Conservation (phyloP, 2,888 invertebrate species). For the Erpobdella octoculata region DNA sequence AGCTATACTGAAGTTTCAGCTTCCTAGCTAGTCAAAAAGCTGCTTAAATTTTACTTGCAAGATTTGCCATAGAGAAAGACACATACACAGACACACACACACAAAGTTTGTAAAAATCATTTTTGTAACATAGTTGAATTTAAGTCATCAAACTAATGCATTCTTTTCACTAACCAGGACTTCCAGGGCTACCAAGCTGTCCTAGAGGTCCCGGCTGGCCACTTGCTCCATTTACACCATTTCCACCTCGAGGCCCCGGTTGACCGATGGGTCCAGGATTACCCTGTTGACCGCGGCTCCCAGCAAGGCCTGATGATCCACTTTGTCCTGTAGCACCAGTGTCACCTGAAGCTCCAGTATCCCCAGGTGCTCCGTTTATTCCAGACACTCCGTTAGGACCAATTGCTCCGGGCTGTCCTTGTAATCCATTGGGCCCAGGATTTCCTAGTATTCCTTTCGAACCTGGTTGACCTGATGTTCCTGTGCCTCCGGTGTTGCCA, state of each 20-base stretch:
- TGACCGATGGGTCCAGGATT: conserved; percentile 3
- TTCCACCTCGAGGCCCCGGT: background rate
- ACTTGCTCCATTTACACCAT: background rate
- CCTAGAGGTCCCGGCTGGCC: background rate
- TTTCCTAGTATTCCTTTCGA: conserved; percentile 9
- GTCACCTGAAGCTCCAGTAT: conserved; percentile 9
- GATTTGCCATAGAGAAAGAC: no score
- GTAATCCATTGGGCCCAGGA: conserved; percentile 4
- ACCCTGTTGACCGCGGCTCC: conserved; percentile 25
- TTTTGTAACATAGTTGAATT: no score
- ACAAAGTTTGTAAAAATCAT: no score
- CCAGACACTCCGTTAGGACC: conserved; percentile 32
- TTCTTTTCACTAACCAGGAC: background rate
- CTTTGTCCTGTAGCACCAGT: conserved; percentile 17
- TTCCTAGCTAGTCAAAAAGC: no score
- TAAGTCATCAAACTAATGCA: no score
- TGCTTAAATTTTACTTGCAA: no score
- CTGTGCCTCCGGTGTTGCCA: background rate
- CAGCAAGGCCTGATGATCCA: conserved; percentile 21
- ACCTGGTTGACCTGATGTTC: conserved; percentile 27
- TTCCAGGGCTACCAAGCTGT: background rate
- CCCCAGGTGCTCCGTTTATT: conserved; percentile 17
- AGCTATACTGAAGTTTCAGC: no score
- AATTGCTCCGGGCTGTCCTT: background rate
- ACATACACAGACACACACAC: no score